Evolutionary conservation across 2,113 vertebrate species (phyloP), one percentile per base, ranked within the genome.

Genomic region (Grantiella picta): DNA sequence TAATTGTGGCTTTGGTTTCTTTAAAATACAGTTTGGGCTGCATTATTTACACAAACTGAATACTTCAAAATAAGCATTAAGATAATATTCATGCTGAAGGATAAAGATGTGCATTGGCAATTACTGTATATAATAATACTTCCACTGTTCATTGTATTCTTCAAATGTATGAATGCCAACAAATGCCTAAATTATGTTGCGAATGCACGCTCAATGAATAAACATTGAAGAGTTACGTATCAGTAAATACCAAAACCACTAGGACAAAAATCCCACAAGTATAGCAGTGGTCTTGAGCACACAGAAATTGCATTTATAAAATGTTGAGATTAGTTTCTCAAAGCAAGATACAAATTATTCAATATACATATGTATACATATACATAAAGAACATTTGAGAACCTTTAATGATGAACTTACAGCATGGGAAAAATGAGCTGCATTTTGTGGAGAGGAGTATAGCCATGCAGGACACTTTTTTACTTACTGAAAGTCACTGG

Each of bases 241-340:
- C 64, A 94, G 66, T 50, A 87, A 95, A 94, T 35, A 77, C 45
- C 79, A 92, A 89, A 93, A 82, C n/a, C 28, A 93, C 16, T 22
- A 86, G 45, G 40, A 95, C 72, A 90, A 92, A 95, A 95, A 89
- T 47, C 31, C 22, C 64, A 80, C 45, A 42, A 72, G 61, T 27
- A 69, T 50, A 96, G 77, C 1, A 61, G 83, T 15, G 33, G 35
- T 84, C 40, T 36, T 65, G 50, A 86, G 19, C 28, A 65, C 69
- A 38, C 31, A 68, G 28, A 91, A 94, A 65, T 53, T 71, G 95
- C 15, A n/a, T 38, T 66, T 69, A 42, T 12, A 47, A 86, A 86
- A 59, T 5, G 12, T 0, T 77, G 24, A 38, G 15, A 70, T 77
- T 47, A 68, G 22, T 54, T 89, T 91, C 86, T 81, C 65, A 86